Percentiles rank a stretch among this genome's conserved stretches.
phyloP scores from a whole-genome alignment of 1,140 invertebrate genomes.

The Diuraphis noxia region DNA sequence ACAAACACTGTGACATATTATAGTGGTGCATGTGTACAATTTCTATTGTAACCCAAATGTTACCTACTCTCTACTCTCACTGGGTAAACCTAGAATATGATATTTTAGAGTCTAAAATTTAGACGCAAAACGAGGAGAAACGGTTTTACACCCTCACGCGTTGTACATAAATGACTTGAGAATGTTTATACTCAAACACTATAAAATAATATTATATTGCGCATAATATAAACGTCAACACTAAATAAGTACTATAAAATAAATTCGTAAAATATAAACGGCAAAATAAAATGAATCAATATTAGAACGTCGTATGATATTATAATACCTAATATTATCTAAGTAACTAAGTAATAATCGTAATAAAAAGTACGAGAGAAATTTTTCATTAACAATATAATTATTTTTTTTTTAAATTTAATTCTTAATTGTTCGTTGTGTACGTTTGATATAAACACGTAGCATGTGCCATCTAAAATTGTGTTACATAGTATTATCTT shows the following conservation, averaged over 20 bases:
- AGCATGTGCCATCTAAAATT: background rate
- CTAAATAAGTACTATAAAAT: background rate
- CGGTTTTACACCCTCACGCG: background rate
- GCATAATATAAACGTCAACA: background rate
- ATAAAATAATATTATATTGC: background rate
- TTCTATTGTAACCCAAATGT: background rate
- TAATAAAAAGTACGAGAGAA: background rate
- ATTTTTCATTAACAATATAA: background rate
- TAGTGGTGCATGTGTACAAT: background rate
- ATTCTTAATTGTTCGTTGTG: background rate
- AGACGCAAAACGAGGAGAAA: background rate
- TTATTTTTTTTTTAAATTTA: background rate
- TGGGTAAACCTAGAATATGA: background rate
- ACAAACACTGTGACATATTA: background rate
- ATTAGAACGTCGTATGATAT: background rate
- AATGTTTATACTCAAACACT: background rate
- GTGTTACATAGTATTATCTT: background rate
- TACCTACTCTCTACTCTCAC: background rate
- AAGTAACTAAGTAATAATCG: background rate
- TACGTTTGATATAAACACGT: background rate
- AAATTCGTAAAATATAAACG: background rate
- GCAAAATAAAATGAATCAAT: background rate
- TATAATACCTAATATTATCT: background rate
- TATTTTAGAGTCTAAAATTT: too few relatives aligned
- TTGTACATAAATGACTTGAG: background rate